phyloP scores from a whole-genome alignment of 1,140 invertebrate genomes.

The Scaptomyza graminum region DNA sequence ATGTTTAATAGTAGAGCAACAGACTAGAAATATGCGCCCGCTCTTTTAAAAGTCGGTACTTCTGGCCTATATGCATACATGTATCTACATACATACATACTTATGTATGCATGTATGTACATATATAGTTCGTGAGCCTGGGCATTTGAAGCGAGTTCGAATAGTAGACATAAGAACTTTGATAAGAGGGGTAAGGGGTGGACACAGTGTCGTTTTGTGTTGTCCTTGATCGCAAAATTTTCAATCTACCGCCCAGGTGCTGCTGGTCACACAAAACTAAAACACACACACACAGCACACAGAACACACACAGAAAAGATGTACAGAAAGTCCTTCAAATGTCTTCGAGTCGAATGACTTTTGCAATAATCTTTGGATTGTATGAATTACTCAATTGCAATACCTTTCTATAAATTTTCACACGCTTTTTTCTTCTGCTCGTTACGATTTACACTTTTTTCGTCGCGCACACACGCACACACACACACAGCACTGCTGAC shows the following conservation, averaged over 20 bases:
- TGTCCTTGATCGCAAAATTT: slow-evolving; percentile 81
- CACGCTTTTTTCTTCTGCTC: slow-evolving; percentile 76
- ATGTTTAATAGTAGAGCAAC: slow-evolving; percentile 15
- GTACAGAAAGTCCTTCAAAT: slow-evolving; percentile 62
- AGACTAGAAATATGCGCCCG: slow-evolving; percentile 39
- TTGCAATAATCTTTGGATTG: slow-evolving; percentile 17
- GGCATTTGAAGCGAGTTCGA: slow-evolving; percentile 27
- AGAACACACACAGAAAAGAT: slow-evolving; percentile 21
- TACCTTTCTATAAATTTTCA: slow-evolving; percentile 78
- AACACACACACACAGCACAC: slow-evolving; percentile 9
- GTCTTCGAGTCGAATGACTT: slow-evolving; percentile 19
- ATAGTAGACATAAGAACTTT: slow-evolving; percentile 1
- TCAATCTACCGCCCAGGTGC: slow-evolving; percentile 74
- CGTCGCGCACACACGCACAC: slow-evolving; percentile 73
- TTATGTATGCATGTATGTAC: slow-evolving; percentile 3
- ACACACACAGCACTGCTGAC: slow-evolving; percentile 61
- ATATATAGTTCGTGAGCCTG: slow-evolving; percentile 27
- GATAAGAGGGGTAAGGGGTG: slow-evolving; percentile 7
- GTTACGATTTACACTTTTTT: slow-evolving; percentile 79
- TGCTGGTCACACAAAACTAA: slow-evolving; percentile 53
- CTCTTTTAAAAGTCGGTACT: slow-evolving; percentile 40
- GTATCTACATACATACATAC: neutral
- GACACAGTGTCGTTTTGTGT: slow-evolving; percentile 46
- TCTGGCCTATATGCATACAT: slow-evolving; percentile 7
- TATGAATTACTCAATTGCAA: slow-evolving; percentile 38